Evolutionary conservation across 1,140 invertebrate genomes (phyloP), one percentile per base, ranked within the genome.

Genomic region (Panagrolaimus sp.): DNA sequence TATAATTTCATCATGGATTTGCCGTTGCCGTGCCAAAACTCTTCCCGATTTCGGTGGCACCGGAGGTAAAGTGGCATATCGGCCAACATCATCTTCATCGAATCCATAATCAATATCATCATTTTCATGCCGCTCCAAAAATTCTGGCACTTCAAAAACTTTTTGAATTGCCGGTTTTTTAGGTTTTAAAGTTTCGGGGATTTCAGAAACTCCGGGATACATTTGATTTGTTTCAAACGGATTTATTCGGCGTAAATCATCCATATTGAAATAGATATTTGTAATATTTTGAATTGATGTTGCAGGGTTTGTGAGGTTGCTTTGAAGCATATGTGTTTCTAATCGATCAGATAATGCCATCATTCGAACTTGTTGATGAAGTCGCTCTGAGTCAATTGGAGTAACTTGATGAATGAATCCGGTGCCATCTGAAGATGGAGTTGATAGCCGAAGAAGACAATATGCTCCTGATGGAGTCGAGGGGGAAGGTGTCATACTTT

Each of bases 391-490:
- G 1, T 21, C 21, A 14, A 58, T 28, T 24, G 52, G 9, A 8
- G 21, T 58, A n/a, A 26, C 52, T 4, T 6, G 21, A 28, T 58
- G 52, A 12, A 58, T n/a, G 5, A 58, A 58, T 10, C 52, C 52
- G 12, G 21, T 58, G 52, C 52, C 52, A 58, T 58, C 52, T 10
- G 21, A 21, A 5, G 52, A 58, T 2, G 52, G 52, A 4, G 52
- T 58, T n/a, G 52, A 58, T 10, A 58, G 52, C 17, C 52, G 21
- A 21, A 58, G 52, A 58, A 58, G 52, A n/a, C 52, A 58, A 28
- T 58, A 58, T 21, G 48, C 48, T 24, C 52, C 52, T 2, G 52
- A 21, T 26, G 52, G 52, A 4, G 52, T 58, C 8, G 52, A 58
- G 12, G 52, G 52, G 1, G 52, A 58, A 6, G 52, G 52, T 0